A percentile compares a stretch with the other conserved stretches of the same genome.
phyloP scores from a whole-genome alignment of 1,140 invertebrate genomes.

The Drosophila lacertosa region DNA sequence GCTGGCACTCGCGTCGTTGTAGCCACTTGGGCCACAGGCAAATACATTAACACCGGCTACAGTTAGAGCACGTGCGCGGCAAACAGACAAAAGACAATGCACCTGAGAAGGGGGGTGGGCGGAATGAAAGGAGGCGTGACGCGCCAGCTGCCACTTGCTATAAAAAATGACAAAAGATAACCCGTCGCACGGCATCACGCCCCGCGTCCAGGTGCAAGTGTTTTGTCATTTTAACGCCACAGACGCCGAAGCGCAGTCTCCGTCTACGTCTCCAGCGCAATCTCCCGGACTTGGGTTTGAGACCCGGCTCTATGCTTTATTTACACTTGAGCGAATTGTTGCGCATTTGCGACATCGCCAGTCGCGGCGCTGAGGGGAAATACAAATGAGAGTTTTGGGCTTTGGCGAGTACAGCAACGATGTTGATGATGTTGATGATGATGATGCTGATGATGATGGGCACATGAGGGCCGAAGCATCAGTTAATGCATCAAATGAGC shows the following conservation, averaged over 20 bases:
- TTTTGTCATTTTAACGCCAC: slow-evolving; percentile 77
- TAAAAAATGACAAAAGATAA: slow-evolving; percentile 41
- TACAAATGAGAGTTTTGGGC: slow-evolving; percentile 63
- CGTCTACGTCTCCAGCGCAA: slow-evolving; percentile 5
- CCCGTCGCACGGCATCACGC: neutral
- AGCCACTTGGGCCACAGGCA: slow-evolving; percentile 57
- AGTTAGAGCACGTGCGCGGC: slow-evolving; percentile 35
- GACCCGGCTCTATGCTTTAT: slow-evolving; percentile 56
- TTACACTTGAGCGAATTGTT: slow-evolving; percentile 83
- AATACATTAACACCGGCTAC: slow-evolving; percentile 61
- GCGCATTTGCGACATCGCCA: slow-evolving; percentile 65
- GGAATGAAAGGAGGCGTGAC: slow-evolving; percentile 8
- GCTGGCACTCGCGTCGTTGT: neutral
- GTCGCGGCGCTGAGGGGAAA: neutral
- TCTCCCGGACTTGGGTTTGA: slow-evolving; percentile 13
- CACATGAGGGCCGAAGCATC: slow-evolving; percentile 8
- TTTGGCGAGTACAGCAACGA: slow-evolving; percentile 13
- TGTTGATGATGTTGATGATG: neutral
- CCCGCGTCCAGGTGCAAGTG: slow-evolving; percentile 54
- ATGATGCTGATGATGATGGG: neutral
- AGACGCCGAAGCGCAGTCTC: slow-evolving; percentile 23
- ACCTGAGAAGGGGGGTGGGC: slow-evolving; percentile 3
- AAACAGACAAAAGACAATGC: slow-evolving; percentile 43
- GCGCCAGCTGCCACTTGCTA: slow-evolving; percentile 38
- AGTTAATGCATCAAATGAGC: slow-evolving; percentile 64